Evolutionary conservation across 2,888 invertebrate species (phyloP), one percentile per base, ranked within the genome.

Genomic region (Tachina lurida): DNA sequence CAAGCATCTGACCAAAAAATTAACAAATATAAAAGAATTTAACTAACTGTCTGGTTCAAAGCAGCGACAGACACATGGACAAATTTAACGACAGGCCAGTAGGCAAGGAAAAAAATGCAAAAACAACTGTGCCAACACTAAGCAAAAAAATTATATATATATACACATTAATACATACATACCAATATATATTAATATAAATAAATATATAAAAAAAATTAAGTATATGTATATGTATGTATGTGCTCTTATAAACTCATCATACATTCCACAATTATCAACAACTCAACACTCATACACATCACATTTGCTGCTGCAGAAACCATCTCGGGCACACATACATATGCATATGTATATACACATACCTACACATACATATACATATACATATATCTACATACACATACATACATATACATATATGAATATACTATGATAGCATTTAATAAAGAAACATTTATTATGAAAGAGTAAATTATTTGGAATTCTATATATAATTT

Each of bases 401-500:
- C 7, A 7, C 31, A 31, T 31, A 13, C 5, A 9, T 54, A 17
- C 9, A 54, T 10, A 8, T 54, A 10, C n/a, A 2, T 31, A 31
- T 31, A 5, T 31, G 31, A 7, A 31, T 8, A n/a, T 49, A n/a
- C 1, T n/a, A 49, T 49, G n/a, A 13, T 49, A 8, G 2, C 49
- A 49, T 19, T 10, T 3, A 17, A 17, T 10, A 52, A 54, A 19
- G 19, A 54, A 54, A 54, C 12, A 52, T 54, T 1, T 49, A 19
- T 10, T 19, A 45, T 43, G 43, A 47, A 65, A 47, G 17, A 22
- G 39, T 31, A 67, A 52, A 56, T 77, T 54, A 62, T 73, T 73
- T 73, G 3, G 73, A 67, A 76, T 77, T 83, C 65, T 56, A 76
- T 63, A 76, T 63, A 71, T 65, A 70, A 70, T 71, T 73, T 60